Evolutionary conservation across 1,140 invertebrate genomes (phyloP).

Genomic region (Nephotettix cincticeps): DNA sequence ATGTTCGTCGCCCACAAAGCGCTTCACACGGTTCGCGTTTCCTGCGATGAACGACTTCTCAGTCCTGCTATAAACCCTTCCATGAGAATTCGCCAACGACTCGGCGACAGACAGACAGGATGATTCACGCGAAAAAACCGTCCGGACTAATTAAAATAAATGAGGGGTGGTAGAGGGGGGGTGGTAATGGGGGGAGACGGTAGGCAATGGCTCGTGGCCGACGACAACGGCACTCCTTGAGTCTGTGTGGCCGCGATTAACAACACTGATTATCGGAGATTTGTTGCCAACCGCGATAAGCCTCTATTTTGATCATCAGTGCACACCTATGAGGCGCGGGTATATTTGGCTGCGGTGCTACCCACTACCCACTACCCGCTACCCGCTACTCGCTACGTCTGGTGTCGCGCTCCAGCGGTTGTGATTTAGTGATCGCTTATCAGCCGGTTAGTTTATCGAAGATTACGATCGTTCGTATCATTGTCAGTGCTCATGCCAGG

Average conservation of each 20-base stretch:
- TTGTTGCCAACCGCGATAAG: background rate
- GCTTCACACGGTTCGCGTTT: no score
- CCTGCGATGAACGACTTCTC: background rate
- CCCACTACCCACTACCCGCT: no score
- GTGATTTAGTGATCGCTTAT: no score
- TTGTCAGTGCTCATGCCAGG: no score
- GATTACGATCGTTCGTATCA: no score
- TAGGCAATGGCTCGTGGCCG: background rate
- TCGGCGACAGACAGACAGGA: background rate
- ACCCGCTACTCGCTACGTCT: no score
- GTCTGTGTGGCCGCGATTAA: conserved; percentile 8
- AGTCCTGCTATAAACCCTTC: background rate
- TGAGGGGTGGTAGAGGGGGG: conserved; percentile 8
- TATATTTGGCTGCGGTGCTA: no score
- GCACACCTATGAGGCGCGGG: background rate
- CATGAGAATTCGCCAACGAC: conserved; percentile 3
- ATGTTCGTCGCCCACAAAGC: no score
- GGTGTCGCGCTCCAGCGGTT: no score
- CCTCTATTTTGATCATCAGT: conserved; percentile 13
- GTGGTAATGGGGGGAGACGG: background rate
- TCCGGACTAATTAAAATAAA: conserved; percentile 16
- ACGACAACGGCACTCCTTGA: conserved; percentile 2
- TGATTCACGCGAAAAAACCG: background rate
- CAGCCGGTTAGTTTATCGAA: no score
- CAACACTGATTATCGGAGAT: background rate